phyloP scores from a whole-genome alignment of 2,797 vertebrate genomes.

The Malacoraja senta region DNA sequence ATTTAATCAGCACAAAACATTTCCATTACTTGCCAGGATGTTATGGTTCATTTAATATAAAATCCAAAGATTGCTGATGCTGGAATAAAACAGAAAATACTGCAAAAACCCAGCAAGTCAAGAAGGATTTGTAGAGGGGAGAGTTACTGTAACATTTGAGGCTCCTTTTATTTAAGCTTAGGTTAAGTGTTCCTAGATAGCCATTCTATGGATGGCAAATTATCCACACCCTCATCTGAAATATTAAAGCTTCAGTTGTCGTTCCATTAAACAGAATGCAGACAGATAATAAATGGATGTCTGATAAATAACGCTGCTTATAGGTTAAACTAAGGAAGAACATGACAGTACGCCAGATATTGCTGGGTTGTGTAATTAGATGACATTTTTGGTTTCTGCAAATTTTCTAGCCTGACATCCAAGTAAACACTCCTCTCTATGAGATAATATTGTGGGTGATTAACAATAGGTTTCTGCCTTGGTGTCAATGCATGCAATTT shows the following conservation, averaged over 20 bases:
- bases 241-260: neutral
- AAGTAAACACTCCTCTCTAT: neutral
- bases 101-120: too few species aligned
- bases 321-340: neutral
- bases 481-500: neutral
- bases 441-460: neutral
- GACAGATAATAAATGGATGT: neutral
- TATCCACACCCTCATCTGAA: neutral
- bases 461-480: neutral
- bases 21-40: too few species aligned
- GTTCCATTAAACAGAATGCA: neutral
- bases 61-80: too few species aligned
- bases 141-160: too few species aligned
- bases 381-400: neutral
- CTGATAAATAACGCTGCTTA: neutral
- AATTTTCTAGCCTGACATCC: neutral
- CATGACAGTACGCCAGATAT: neutral
- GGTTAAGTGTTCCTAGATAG: neutral
- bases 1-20: conserved; percentile 4
- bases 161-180: neutral
- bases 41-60: too few species aligned
- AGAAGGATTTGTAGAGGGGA: too few species aligned
- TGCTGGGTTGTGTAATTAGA: neutral
- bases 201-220: neutral
- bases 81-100: too few species aligned